A percentile compares a stretch with the other conserved stretches of the same genome.
Conservation (phyloP, 1,140 invertebrate genomes). For the Heliconius congener region DNA sequence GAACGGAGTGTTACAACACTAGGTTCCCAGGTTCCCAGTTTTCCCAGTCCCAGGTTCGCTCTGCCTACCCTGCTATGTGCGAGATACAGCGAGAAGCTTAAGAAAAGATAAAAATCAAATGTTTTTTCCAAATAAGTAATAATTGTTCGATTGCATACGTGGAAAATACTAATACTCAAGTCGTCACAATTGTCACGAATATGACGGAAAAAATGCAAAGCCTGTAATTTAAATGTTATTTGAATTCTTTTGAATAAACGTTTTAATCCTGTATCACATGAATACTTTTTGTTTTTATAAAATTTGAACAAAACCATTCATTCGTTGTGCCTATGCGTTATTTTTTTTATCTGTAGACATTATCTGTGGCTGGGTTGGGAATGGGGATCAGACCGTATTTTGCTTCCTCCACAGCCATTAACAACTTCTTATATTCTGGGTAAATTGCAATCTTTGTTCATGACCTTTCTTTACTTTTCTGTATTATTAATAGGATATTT, state of each 20-base stretch:
- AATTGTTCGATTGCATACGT: not conserved
- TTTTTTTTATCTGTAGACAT: not conserved
- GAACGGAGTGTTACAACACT: no score
- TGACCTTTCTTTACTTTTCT: not conserved
- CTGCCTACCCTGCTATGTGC: no score
- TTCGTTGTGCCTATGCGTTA: not conserved
- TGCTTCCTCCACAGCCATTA: not conserved
- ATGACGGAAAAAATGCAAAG: not conserved
- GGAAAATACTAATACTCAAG: not conserved
- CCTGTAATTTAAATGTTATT: conserved; percentile 8
- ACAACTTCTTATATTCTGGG: not conserved
- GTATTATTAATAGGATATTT: not conserved
- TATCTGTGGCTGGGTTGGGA: not conserved
- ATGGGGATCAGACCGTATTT: no score
- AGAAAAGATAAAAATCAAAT: not conserved
- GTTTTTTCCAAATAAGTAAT: not conserved
- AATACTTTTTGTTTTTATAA: not conserved
- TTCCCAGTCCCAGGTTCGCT: no score
- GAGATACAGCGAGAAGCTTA: not conserved
- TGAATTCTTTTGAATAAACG: not conserved
- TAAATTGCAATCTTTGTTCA: not conserved
- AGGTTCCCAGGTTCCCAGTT: no score
- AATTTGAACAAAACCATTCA: not conserved
- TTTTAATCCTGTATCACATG: not conserved
- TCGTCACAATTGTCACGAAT: not conserved